Evolutionary conservation across 2,113 vertebrate species (phyloP), one percentile per base, ranked within the genome.

Genomic region (Phaethornis superciliosus): DNA sequence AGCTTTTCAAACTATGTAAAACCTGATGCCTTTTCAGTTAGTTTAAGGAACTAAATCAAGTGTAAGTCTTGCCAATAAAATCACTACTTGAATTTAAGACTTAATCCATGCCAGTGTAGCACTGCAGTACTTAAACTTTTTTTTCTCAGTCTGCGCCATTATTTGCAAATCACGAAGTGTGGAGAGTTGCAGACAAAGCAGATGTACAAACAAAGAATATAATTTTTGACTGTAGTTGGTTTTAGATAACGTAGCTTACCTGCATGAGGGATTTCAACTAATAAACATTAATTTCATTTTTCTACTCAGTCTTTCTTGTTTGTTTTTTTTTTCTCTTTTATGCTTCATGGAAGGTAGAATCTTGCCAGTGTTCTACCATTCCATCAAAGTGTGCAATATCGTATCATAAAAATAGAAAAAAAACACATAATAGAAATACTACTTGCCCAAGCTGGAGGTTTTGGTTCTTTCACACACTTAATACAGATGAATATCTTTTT

Each of bases 91-190:
- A 7, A 79, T 59, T 80, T 89, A 76, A 94, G n/a, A 56, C 64
- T 95, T 90, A 65, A 80, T 87, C 17, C 79, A 9, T n/a, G 20
- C 51, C 72, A 52, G 14, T 46, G 14, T 37, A 95, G 52, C 28
- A 44, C 52, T 55, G 20, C 42, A 81, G 32, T 47, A 67, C 17
- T 78, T 63, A 49, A 37, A 70, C 0, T 23, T n/a, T 83, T 93
- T 90, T 40, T n/a, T 27, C 71, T 56, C 32, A 90, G 42, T 80
- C 30, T 42, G 24, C 47, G 72, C 65, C 27, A 71, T 94, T 32
- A 90, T 94, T 96, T 97, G 55, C 27, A 91, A 95, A 69, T 88
- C 51, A 71, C 7, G 64, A 68, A 72, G 33, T 84, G 32, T 17
- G 10, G 72, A 87, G 15, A 74, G 56, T 13, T 72, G 63, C 90